Evolutionary conservation across 2,797 vertebrate species (phyloP).

Genomic region (Botia almorhae): DNA sequence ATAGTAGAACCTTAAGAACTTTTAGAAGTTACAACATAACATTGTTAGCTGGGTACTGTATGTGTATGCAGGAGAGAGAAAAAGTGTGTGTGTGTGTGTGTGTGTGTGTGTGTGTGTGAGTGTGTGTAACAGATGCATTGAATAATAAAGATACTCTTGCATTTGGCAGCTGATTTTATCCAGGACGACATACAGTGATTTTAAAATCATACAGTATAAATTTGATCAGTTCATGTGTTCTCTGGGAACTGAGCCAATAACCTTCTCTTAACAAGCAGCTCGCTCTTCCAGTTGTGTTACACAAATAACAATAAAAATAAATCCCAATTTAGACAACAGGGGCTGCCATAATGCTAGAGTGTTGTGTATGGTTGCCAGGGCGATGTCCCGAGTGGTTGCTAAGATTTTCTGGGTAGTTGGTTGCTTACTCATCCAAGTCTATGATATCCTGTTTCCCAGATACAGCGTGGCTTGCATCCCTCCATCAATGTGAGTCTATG

Average conservation of each 20-base stretch:
- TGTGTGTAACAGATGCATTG: not conserved
- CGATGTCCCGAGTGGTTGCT: not conserved
- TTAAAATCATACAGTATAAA: not conserved
- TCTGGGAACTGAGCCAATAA: not conserved
- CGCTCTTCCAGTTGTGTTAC: not conserved
- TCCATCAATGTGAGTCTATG: not conserved
- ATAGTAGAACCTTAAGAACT: too few species aligned
- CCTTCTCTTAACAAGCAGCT: not conserved
- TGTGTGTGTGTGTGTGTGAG: not conserved
- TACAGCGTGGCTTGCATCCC: not conserved
- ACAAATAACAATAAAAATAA: not conserved
- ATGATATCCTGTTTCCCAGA: not conserved
- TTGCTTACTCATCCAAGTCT: not conserved
- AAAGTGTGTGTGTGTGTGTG: not conserved
- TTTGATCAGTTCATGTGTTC: not conserved
- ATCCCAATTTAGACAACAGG: not conserved
- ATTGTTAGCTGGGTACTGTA: not conserved
- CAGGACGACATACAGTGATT: not conserved
- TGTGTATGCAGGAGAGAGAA: constrained; percentile 5
- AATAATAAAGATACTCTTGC: not conserved
- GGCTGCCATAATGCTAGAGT: too few species aligned
- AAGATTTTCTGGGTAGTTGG: not conserved
- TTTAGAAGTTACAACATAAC: too few species aligned
- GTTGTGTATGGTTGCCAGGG: not conserved
- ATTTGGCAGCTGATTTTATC: not conserved